A percentile compares a stretch with the other conserved stretches of the same genome.
Evolutionary conservation across 2,797 vertebrate species (phyloP).

Genomic region (Chloroceryle amazona): DNA sequence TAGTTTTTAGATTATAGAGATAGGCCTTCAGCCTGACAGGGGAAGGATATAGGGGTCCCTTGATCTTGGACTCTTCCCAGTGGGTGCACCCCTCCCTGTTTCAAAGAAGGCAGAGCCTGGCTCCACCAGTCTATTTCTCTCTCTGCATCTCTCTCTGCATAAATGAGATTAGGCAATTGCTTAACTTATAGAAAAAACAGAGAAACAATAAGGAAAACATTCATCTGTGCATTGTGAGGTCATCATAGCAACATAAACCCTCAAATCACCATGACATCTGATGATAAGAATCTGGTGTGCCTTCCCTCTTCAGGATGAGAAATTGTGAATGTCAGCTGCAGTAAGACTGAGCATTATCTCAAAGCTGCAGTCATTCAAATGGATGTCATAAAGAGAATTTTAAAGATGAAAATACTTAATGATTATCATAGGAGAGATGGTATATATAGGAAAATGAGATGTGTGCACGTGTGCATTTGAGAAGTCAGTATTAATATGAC

Average conservation of each 20-base stretch:
- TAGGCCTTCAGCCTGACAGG: too few species aligned
- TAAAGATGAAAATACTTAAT: neutral
- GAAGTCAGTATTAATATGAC: neutral
- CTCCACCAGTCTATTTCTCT: too few species aligned
- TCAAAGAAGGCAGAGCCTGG: too few species aligned
- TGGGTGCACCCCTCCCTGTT: too few species aligned
- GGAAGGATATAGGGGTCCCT: too few species aligned
- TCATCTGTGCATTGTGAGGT: neutral
- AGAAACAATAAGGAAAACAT: neutral
- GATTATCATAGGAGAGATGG: neutral
- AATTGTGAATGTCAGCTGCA: neutral
- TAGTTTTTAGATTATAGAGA: neutral
- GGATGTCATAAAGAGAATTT: neutral
- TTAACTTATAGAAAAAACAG: neutral
- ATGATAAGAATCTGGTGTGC: neutral
- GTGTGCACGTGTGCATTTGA: neutral
- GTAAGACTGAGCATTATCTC: neutral
- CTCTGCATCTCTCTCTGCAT: too few species aligned
- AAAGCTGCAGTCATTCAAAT: neutral
- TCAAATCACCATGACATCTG: neutral
- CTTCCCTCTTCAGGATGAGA: neutral
- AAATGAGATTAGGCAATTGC: neutral
- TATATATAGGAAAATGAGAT: neutral
- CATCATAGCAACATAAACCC: neutral
- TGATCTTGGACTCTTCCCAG: too few species aligned